Base-by-base conservation (phyloP, 2,797 vertebrate species). In the Picus viridis region DNA sequence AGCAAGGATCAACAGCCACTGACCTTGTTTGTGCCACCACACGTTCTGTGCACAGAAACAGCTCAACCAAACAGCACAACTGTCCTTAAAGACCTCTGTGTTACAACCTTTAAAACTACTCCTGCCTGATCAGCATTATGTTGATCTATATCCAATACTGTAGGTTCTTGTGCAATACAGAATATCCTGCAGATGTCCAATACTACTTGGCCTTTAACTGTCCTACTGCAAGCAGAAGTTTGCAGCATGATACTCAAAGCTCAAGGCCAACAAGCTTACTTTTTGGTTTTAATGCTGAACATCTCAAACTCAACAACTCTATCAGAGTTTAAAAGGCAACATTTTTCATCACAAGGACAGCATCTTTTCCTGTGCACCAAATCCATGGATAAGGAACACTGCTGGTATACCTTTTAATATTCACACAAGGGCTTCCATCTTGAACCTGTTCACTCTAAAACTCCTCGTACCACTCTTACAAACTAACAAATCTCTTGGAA, bases 401-500 rank as follows among this genome's bases (percentile, higher is more conserved):
- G 1, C 6, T 15, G 56, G 9, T 7, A 41, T 27, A 59, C 10
- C n/a, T 51, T 77, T 63, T 54, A 16, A 45, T 23, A 3, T 24
- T 58, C 24, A 27, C 22, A 41, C 27, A 65, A 69, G 15, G 17
- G 47, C 3, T 32, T 7, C 5, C 3, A 49, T 7, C 78, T 23
- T 53, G 41, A 86, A 83, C 10, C 23, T 14, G 7, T 6, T 54
- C 32, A 69, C 58, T 67, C 70, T 63, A 76, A 69, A 81, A 74
- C 61, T 24, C 18, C 8, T 63, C 57, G 57, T 3, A 4, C 5
- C 34, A 17, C 11, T 73, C 6, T 61, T 47, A 49, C 3, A 36
- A 70, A 64, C 0, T 0, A 24, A 23, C 10, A 69, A 5, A 15
- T 16, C 16, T 65, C 13, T 82, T 62, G 4, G 10, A 53, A 73